phyloP scores from a whole-genome alignment of 2,888 invertebrate genomes.

The Galerucella pusilla region DNA sequence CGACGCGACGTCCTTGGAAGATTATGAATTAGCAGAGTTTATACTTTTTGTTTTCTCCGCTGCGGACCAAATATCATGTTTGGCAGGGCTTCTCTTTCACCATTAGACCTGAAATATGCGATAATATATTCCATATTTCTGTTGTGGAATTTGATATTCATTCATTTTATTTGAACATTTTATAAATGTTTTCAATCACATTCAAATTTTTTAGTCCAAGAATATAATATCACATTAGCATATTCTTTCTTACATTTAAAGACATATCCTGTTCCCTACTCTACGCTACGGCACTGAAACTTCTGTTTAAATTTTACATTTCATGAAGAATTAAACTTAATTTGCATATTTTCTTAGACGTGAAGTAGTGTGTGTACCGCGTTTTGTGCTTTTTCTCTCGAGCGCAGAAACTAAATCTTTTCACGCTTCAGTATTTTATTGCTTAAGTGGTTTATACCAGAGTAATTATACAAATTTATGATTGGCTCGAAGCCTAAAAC shows the following conservation, averaged over 20 bases:
- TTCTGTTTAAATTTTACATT: slow-evolving; percentile 42
- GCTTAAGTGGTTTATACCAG: slow-evolving; percentile 51
- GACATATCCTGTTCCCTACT: not conserved
- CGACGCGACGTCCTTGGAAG: too few relatives aligned
- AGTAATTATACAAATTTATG: slow-evolving; percentile 54
- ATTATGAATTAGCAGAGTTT: too few relatives aligned
- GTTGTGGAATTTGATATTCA: too few relatives aligned
- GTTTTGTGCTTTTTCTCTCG: slow-evolving; percentile 41
- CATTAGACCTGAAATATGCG: too few relatives aligned
- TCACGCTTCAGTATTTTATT: slow-evolving; percentile 49
- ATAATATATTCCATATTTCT: too few relatives aligned
- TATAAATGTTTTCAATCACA: too few relatives aligned
- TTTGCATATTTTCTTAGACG: slow-evolving; percentile 42
- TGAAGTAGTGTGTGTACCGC: slow-evolving; percentile 38
- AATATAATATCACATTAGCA: too few relatives aligned
- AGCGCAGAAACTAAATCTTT: slow-evolving; percentile 48
- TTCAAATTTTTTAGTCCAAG: too few relatives aligned
- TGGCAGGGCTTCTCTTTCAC: too few relatives aligned
- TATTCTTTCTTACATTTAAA: not conserved
- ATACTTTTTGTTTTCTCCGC: too few relatives aligned
- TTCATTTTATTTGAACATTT: too few relatives aligned
- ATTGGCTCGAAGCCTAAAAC: slow-evolving; percentile 52
- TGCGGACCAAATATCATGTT: too few relatives aligned
- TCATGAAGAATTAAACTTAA: slow-evolving; percentile 44
- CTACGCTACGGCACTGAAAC: not conserved